Conservation (phyloP, 2,888 invertebrate genomes). For the Lasioglossum villosulum region DNA sequence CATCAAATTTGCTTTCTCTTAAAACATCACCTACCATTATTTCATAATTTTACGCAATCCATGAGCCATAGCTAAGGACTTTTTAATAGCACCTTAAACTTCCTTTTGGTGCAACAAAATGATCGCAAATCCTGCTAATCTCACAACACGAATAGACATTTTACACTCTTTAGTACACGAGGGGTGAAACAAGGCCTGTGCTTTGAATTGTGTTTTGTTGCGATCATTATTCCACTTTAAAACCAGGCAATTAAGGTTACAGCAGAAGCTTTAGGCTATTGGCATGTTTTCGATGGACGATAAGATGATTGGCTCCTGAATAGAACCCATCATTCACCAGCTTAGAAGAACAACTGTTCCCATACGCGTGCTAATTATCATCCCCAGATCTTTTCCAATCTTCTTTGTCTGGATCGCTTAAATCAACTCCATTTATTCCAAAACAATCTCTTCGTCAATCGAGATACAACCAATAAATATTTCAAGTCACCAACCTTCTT, state of each 20-base stretch:
- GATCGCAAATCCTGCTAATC: not conserved
- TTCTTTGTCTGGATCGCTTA: not conserved
- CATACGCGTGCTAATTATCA: not conserved
- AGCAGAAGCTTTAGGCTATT: not conserved
- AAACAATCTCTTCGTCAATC: not conserved
- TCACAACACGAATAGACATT: not conserved
- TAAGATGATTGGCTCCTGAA: slow-evolving; percentile 8
- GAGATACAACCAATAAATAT: not conserved
- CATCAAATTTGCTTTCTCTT: not conserved
- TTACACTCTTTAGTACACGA: not conserved
- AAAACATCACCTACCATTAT: not conserved
- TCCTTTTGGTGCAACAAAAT: not conserved
- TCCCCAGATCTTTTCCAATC: not conserved
- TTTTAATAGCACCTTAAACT: not conserved
- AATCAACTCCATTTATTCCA: not conserved
- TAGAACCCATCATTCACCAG: slow-evolving; percentile 5
- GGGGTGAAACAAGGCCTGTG: too few species aligned
- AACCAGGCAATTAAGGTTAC: not conserved
- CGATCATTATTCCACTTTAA: not conserved
- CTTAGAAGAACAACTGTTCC: slow-evolving; percentile 10
- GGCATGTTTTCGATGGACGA: not conserved
- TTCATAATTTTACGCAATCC: not conserved
- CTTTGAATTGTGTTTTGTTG: not conserved
- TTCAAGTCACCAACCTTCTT: not conserved
- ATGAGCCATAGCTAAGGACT: not conserved